These are phyloP conservation scores for Sinelater perroti DNA, from an alignment of 2,888 invertebrate genomes.

Conservation along the genomic window DNA sequence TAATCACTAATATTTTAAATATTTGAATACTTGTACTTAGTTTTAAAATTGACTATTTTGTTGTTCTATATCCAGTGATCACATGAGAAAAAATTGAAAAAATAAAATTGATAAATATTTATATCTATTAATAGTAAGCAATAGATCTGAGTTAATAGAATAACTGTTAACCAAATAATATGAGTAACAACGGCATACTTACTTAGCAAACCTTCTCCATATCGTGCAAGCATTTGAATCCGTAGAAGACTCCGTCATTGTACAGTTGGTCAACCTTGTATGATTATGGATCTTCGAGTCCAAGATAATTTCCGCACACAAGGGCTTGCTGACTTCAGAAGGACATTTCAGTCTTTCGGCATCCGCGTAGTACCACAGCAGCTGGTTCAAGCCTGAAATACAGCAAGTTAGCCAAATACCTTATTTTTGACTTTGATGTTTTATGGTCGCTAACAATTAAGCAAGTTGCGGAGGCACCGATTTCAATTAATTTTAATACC, in stretches of 20 bases:
- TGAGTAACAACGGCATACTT: constrained; percentile 41
- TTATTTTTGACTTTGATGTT: not conserved
- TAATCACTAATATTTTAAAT: too few species aligned
- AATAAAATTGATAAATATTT: too few species aligned
- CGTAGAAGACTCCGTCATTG: constrained; percentile 56
- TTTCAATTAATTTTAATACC: too few species aligned
- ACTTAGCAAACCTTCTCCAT: constrained; percentile 91
- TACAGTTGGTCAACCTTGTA: constrained; percentile 56
- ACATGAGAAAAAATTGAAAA: too few species aligned
- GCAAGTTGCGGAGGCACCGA: not conserved
- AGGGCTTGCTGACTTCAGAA: constrained; percentile 53
- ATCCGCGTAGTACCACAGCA: constrained; percentile 90
- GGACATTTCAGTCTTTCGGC: constrained; percentile 86
- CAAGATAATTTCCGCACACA: constrained; percentile 33
- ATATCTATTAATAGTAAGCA: too few species aligned
- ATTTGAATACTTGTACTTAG: too few species aligned
- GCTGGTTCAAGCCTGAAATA: constrained; percentile 78
- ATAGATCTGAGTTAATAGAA: too few species aligned
- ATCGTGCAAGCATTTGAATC: constrained; percentile 84
- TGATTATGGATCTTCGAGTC: constrained; percentile 35
- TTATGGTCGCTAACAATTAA: constrained; percentile 1
- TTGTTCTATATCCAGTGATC: too few species aligned
- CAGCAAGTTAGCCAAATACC: too few species aligned
- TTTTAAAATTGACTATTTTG: too few species aligned
- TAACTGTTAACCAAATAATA: too few species aligned